Evolutionary conservation across 2,113 vertebrate genomes (phyloP).

Genomic region (Tragulus kanchil): DNA sequence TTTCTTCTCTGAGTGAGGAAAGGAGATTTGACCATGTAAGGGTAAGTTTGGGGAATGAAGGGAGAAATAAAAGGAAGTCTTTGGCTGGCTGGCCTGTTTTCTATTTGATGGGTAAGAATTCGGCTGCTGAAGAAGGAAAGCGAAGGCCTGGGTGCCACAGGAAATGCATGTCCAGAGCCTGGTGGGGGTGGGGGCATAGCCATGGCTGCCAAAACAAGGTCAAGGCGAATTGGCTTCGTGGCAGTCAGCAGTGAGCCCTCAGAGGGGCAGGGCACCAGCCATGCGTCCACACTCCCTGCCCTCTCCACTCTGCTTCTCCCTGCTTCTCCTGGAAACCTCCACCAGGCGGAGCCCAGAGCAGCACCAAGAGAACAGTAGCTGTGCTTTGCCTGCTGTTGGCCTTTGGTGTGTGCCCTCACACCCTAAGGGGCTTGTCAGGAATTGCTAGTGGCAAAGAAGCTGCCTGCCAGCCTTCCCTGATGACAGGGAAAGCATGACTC

Average conservation of each 20-base stretch:
- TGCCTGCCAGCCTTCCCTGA: no score
- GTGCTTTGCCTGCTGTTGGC: not conserved
- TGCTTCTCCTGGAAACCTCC: not conserved
- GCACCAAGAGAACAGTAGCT: rapidly evolving
- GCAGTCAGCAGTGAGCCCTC: not conserved
- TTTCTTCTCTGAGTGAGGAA: not conserved
- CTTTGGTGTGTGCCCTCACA: not conserved
- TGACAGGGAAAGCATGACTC: no score
- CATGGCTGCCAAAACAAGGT: not conserved
- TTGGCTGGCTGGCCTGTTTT: not conserved
- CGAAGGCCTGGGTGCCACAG: not conserved
- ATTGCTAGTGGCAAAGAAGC: not conserved
- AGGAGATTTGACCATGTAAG: not conserved
- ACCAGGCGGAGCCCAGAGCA: not conserved
- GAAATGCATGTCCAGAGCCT: not conserved
- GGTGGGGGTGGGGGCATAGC: not conserved
- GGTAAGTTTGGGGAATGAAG: not conserved
- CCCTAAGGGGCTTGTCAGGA: not conserved
- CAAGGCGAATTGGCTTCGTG: not conserved
- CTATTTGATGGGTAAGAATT: not conserved
- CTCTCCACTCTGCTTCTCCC: not conserved
- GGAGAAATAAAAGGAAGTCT: not conserved
- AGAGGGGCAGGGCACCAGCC: not conserved
- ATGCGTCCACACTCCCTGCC: rapidly evolving
- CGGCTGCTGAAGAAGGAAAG: not conserved